Evolutionary conservation across 92 coral and sea anemone species (phyloP), one percentile per base, ranked within the genome.

Genomic region (Bergia sp.): DNA sequence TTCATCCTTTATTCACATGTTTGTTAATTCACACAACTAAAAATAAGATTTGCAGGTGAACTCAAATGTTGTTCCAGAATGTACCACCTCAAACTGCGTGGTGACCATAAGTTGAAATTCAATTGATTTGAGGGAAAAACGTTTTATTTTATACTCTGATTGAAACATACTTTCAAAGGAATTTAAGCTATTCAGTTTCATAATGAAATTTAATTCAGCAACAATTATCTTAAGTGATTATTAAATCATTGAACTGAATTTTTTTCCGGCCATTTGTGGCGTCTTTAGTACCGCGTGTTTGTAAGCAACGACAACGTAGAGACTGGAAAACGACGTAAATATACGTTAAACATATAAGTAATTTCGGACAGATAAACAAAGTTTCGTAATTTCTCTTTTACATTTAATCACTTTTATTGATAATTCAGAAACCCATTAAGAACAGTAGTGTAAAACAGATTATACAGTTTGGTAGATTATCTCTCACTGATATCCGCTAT

Each of bases 331-430:
- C 18, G n/a, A 61, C 69, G 23, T 61, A 61, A 61, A 16, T 21
- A 2, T 61, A 61, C 69, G 69, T 61, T 61, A 61, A 61, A 20
- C 69, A 61, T 23, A 18, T 18, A 18, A 61, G 12, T 61, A 61
- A 15, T 61, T 61, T 61, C 20, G 69, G 20, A 4, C 69, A 18
- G 69, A 61, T 61, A 61, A 61, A 61, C 69, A 61, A 61, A 61
- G n/a, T 61, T 61, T 61, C 69, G 69, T 61, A 61, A 61, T 61
- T 61, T 61, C 69, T 61, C 69, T 61, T 61, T 61, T 61, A 61
- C 69, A 61, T 61, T 61, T 61, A 61, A 61, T 61, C 69, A 61
- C 69, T 61, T 61, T 21, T 61, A 61, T 21, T 61, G 69, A 61
- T 61, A 61, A 16, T 57, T 61, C 69, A 61, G 69, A 61, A 61